Evolutionary conservation across 2,888 invertebrate species (phyloP).

Genomic region (Baccha elongata): DNA sequence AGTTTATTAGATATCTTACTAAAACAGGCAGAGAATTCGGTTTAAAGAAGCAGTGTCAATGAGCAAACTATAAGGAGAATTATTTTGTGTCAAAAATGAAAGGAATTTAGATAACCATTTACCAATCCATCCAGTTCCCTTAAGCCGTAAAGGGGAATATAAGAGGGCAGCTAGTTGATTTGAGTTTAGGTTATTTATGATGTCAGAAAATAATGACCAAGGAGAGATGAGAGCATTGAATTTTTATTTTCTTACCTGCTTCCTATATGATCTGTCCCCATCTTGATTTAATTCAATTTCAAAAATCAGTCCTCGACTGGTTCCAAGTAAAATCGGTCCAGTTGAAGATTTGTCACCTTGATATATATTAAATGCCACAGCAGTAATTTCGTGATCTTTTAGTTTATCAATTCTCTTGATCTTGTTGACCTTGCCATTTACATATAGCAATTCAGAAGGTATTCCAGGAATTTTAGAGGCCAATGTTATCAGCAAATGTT

Average conservation of each 20-base stretch:
- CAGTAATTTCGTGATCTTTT: constrained; percentile 90
- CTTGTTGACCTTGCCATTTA: constrained; percentile 90
- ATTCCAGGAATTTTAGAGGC: constrained; percentile 83
- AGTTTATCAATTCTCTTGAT: constrained; percentile 85
- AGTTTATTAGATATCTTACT: constrained; percentile 39
- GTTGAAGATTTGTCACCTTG: constrained; percentile 88
- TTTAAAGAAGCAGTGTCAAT: constrained; percentile 52
- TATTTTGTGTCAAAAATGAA: constrained; percentile 42
- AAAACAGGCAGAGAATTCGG: neutral
- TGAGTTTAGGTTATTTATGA: constrained; percentile 38
- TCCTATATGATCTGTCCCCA: constrained; percentile 92
- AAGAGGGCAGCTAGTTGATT: constrained; percentile 86
- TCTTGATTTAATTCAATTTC: constrained; percentile 93
- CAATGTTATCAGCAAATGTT: constrained; percentile 90
- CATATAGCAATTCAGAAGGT: constrained; percentile 90
- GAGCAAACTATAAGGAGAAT: constrained; percentile 52
- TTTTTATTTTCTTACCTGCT: constrained; percentile 86
- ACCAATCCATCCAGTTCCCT: constrained; percentile 90
- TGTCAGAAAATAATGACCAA: constrained; percentile 65
- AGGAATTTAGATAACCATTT: constrained; percentile 75
- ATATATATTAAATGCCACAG: constrained; percentile 94
- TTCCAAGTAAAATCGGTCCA: constrained; percentile 93
- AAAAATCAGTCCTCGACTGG: constrained; percentile 93
- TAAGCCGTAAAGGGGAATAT: constrained; percentile 88
- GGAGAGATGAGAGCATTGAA: constrained; percentile 2